Base-by-base conservation (phyloP, 2,113 vertebrate genomes). In the Ifrita kowaldi region DNA sequence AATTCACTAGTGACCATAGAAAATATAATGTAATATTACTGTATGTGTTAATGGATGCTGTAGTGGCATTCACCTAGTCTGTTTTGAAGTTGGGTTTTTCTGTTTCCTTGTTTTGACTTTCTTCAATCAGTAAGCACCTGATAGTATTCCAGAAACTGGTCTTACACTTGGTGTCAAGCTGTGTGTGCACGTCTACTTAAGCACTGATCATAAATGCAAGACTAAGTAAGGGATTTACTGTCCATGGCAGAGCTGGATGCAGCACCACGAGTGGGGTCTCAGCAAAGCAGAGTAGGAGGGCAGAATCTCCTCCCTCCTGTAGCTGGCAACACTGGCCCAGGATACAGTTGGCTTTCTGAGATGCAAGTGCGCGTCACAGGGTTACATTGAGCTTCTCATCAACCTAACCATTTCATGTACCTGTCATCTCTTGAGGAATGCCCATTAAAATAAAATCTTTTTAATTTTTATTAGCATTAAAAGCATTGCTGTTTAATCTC, bases 1-100 rank as follows among this genome's bases (percentile, higher is more conserved):
- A 95, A 85, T 63, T 77, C 76, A 94, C 77, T 95, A 92, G 70
- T 95, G 78, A 81, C 63, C 84, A 52, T 76, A 96, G 35, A 93
- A 89, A 95, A 97, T 95, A 81, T 10, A 78, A 39, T 44, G 53
- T 88, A 92, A 65, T 95, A 60, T 49, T 95, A 70, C 56, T 27
- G 20, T 94, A 53, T 83, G 4, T 17, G 9, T 64, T 81, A 80
- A 77, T 78, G 42, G 19, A 30, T 81, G 33, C 33, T 84, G 26
- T 42, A 19, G 26, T 39, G 39, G 15, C 59, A 39, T 74, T 83
- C 55, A 56, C 7, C 39, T 82, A 2, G 14, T 33, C 11, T 68
- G 18, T 59, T 93, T 30, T 9, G 26, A 26, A 35, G 18, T 13
- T 32, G 19, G 0, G 8, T 46, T 83, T 46, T 68, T 64, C 59